phyloP scores from a whole-genome alignment of 64 coral and sea anemone genomes.

The Actinia tenebrosa region DNA sequence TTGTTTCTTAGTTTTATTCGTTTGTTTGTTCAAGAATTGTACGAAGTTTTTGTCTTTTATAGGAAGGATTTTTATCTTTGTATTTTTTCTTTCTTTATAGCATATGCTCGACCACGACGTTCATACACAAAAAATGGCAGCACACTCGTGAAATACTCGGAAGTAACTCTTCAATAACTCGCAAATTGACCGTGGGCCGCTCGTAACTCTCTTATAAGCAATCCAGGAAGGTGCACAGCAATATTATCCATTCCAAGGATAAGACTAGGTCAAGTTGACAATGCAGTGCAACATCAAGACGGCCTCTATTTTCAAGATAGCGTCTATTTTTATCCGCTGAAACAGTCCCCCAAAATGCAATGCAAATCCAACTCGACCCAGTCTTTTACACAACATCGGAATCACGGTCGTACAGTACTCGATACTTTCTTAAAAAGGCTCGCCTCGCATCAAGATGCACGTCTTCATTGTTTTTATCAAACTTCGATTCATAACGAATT shows the following conservation, averaged over 20 bases:
- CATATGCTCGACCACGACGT: slow-evolving; percentile 66
- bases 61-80: background rate
- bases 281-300: too few species aligned
- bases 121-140: background rate
- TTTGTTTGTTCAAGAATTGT: background rate
- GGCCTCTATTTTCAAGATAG: too few species aligned
- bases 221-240: background rate
- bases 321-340: too few species aligned
- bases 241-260: background rate
- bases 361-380: too few species aligned
- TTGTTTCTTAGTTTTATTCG: background rate
- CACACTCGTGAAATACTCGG: background rate
- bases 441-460: too few species aligned
- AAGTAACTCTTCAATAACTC: background rate
- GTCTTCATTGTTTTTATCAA: background rate
- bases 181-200: background rate
- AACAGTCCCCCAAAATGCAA: too few species aligned
- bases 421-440: background rate
- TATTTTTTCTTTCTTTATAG: slow-evolving; percentile 30
- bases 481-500: background rate
- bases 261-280: too few species aligned
- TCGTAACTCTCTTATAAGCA: background rate
- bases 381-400: too few species aligned
- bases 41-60: too few species aligned
- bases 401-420: background rate